Base-by-base conservation (phyloP, 1,140 invertebrate species). In the Macrobrachium rosenbergii region DNA sequence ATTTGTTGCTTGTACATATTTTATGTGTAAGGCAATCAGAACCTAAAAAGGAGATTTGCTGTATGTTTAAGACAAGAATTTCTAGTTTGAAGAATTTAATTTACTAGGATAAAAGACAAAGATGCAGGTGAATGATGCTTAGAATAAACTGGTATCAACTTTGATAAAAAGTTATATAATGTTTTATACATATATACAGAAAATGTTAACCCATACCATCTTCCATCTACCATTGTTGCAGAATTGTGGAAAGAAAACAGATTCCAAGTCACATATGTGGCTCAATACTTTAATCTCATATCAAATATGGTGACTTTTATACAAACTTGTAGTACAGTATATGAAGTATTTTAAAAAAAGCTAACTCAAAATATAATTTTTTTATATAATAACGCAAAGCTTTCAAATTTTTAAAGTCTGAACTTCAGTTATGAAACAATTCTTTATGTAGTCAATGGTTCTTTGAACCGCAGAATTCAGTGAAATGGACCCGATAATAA, bases 1-100 rank as follows among this genome's bases (percentile, higher is more conserved):
- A 83, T 58, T 83, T 83, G 82, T 83, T 83, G 82, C 82, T 83
- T 83, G 82, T 83, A 83, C 72, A 83, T 63, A 83, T 62, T 83
- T 52, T 75, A 83, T 81, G 82, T 83, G 82, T 83, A 83, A 83
- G 82, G 67, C 82, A 83, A 83, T 75, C 82, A 76, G 73, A 76
- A 83, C 72, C 76, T 75, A 60, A 52, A 52, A 52, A 60, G 82
- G 82, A 83, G 82, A 60, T 83, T 76, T 63, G 69, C 58, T 73
- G 52, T 75, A 75, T 58, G 72, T 63, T 75, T 73, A 76, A 58
- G 28, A 63, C 59, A 83, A 64, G 79, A 81, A 81, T 81, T 81
- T 81, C 28, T 81, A 81, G 79, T 81, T 64, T 81, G 62, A 81
- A 59, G 67, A 75, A 59, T 75, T 75, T 75, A 76, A 60, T 75